Percentiles rank a stretch among this genome's conserved stretches.
Evolutionary conservation across 2,113 vertebrate genomes (phyloP).

Genomic region (Pterocles burchelli): DNA sequence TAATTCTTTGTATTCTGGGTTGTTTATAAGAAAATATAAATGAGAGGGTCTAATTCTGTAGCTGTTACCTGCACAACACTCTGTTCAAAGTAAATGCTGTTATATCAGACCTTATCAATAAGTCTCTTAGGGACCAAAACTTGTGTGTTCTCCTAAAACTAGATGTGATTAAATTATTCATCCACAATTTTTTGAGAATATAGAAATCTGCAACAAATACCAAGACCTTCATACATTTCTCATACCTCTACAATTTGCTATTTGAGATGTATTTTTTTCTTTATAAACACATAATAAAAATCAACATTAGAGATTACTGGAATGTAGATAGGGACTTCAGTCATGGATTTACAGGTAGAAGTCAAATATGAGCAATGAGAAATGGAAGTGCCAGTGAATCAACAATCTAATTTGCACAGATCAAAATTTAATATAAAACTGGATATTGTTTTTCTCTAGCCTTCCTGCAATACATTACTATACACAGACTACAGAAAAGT

Average conservation of each 20-base stretch:
- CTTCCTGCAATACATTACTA: constrained; percentile 13
- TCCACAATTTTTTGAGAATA: background rate
- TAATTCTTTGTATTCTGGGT: background rate
- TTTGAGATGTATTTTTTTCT: background rate
- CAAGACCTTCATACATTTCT: background rate
- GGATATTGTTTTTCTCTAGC: constrained; percentile 21
- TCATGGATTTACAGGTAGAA: constrained; percentile 26
- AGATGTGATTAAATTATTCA: background rate
- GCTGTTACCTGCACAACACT: background rate
- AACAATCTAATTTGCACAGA: constrained; percentile 62
- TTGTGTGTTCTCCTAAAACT: background rate
- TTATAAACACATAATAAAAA: constrained; percentile 19
- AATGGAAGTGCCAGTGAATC: constrained; percentile 32
- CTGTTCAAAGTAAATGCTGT: background rate
- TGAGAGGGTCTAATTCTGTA: background rate
- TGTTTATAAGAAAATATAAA: background rate
- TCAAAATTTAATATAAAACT: constrained; percentile 56
- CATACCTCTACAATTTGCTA: background rate
- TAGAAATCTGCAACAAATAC: background rate
- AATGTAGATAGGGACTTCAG: constrained; percentile 35
- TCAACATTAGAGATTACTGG: background rate
- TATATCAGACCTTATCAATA: background rate
- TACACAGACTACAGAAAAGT: constrained; percentile 3
- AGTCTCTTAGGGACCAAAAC: background rate
- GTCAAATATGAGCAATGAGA: constrained; percentile 46